Percentiles rank a stretch among this genome's conserved stretches.
phyloP scores from a whole-genome alignment of 1,140 invertebrate species.

The Melanaphis sacchari region DNA sequence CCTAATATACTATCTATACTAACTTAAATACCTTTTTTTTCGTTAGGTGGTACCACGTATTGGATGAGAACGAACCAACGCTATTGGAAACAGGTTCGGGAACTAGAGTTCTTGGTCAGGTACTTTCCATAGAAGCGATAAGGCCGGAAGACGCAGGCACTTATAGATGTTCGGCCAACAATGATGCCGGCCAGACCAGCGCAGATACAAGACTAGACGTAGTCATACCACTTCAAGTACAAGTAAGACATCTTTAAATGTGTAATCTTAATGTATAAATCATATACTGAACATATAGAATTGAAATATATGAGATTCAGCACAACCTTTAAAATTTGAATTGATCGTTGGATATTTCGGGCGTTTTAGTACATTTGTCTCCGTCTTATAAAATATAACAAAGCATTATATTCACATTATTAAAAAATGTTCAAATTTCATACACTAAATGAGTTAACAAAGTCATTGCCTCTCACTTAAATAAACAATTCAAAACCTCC shows the following conservation, averaged over 20 bases:
- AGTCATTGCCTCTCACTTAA: neutral
- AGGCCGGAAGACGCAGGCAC: constrained; percentile 74
- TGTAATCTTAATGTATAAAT: neutral
- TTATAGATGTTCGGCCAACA: constrained; percentile 74
- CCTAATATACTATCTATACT: neutral
- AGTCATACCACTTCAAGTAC: constrained; percentile 73
- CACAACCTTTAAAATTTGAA: neutral
- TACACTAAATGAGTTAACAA: neutral
- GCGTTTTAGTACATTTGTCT: neutral
- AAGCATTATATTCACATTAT: neutral
- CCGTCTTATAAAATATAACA: neutral
- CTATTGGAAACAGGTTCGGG: constrained; percentile 72
- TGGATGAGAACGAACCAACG: constrained; percentile 70
- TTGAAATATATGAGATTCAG: neutral
- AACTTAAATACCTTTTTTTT: neutral
- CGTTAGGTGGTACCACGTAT: constrained; percentile 71
- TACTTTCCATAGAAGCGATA: constrained; percentile 76
- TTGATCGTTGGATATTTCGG: neutral
- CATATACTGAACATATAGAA: neutral
- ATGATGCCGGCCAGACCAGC: constrained; percentile 74
- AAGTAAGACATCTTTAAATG: constrained; percentile 65
- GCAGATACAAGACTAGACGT: constrained; percentile 74
- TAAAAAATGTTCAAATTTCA: neutral
- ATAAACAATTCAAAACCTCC: neutral
- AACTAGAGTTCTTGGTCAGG: constrained; percentile 72